Evolutionary conservation across 2,113 vertebrate species (phyloP).

Genomic region (Chauna torquata): DNA sequence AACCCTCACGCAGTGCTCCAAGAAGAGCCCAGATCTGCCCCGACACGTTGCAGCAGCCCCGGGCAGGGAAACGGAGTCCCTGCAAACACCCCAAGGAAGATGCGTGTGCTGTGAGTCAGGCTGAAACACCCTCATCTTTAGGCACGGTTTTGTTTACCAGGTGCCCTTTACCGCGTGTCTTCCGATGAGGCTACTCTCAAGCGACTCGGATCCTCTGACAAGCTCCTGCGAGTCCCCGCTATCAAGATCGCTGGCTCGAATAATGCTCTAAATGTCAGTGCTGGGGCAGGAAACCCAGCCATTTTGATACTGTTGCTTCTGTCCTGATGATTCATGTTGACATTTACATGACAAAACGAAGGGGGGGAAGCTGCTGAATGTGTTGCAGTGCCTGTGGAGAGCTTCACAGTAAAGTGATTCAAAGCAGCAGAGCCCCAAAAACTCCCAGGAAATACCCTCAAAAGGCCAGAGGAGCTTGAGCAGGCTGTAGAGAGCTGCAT

Average conservation of each 20-base stretch:
- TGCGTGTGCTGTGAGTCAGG: neutral
- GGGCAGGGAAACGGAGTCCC: neutral
- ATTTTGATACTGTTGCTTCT: neutral
- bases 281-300: constrained; percentile 34
- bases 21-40: neutral
- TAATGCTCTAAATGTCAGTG: constrained; percentile 33
- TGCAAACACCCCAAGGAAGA: neutral
- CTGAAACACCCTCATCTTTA: neutral
- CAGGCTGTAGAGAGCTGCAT: neutral
- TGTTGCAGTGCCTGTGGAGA: neutral
- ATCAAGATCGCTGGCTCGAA: neutral
- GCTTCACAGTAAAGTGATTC: neutral
- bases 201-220: neutral
- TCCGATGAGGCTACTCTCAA: neutral
- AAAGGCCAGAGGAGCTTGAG: neutral
- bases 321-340: constrained; percentile 51
- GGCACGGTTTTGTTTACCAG: neutral
- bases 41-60: fast-evolving
- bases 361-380: neutral
- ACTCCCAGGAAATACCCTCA: neutral
- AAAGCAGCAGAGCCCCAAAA: neutral
- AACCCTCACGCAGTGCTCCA: neutral
- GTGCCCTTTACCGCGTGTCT: neutral
- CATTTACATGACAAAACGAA: constrained; percentile 40
- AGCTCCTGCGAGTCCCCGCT: neutral